Evolutionary conservation across 2,113 vertebrate genomes (phyloP), one percentile per base, ranked within the genome.

Genomic region (Tetraodon nigroviridis): DNA sequence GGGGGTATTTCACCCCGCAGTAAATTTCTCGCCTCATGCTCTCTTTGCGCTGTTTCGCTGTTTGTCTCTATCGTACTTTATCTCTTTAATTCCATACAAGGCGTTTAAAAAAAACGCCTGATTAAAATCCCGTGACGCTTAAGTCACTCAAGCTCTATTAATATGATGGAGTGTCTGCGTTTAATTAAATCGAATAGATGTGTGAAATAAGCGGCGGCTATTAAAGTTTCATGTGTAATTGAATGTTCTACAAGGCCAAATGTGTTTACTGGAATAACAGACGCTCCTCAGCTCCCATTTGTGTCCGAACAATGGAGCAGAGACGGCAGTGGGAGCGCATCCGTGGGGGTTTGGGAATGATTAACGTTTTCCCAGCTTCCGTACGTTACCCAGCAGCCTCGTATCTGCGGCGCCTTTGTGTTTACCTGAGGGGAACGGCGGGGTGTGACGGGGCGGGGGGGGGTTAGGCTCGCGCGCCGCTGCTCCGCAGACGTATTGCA

Each of bases 151-250:
- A 65, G 67, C 73, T 74, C 75, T 78, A 84, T 88, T 89, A 90
- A 86, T 61, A 86, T 86, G 88, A 87, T 84, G 73, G 81, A 89
- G 80, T 76, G 68, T 76, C 62, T 69, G 49, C 70, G 77, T 86
- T 86, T 78, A 81, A 81, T 65, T 32, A 73, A 71, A 82, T 84
- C 73, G 85, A 85, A 88, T 79, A 76, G 82, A 71, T 83, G 84
- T 78, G 64, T 80, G 86, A 86, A 88, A 87, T 87, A 86, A 84
- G 74, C 82, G 2, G 60, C 52, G 45, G 75, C 86, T 80, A 84
- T 91, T 89, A 89, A 91, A 85, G 85, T 89, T 85, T 86, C 87
- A 88, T 89, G 84, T 84, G 19, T 87, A 89, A 90, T 90, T 87
- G 82, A 89, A 89, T 88, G 86, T 89, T 89, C 83, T 85, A 87